Evolutionary conservation across 2,888 invertebrate species (phyloP).

Genomic region (Cephus sareptanus): DNA sequence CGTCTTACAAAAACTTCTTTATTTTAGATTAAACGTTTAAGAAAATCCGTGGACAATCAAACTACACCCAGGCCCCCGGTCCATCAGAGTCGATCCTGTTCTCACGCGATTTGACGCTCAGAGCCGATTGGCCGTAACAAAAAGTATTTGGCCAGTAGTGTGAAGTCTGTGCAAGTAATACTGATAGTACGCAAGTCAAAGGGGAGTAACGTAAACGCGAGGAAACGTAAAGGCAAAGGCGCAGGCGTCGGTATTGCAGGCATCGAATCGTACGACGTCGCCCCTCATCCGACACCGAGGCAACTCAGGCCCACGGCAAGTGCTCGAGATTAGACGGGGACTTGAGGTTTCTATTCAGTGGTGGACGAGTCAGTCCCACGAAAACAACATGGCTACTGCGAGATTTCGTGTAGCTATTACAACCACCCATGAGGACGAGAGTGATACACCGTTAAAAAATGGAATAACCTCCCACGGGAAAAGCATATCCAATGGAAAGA

Average conservation of each 20-base stretch:
- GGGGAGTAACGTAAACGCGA: neutral
- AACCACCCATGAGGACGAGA: slow-evolving; percentile 16
- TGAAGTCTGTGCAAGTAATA: neutral
- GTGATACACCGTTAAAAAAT: slow-evolving; percentile 24
- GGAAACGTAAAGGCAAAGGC: neutral
- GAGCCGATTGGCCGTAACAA: neutral
- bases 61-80: neutral
- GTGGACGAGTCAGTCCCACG: slow-evolving; percentile 3
- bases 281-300: neutral
- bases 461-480: slow-evolving; percentile 34
- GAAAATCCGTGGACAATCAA: neutral
- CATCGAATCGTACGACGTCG: neutral
- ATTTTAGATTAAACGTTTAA: neutral
- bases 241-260: slow-evolving; percentile 8
- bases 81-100: neutral
- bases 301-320: neutral
- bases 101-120: neutral
- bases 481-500: slow-evolving; percentile 33
- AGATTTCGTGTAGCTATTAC: slow-evolving; percentile 23
- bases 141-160: neutral
- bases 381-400: slow-evolving; percentile 29
- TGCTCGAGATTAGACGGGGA: neutral
- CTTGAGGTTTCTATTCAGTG: neutral
- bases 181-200: neutral
- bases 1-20: neutral